Conservation (phyloP, 1,140 invertebrate genomes). For the Drosophila sp. region DNA sequence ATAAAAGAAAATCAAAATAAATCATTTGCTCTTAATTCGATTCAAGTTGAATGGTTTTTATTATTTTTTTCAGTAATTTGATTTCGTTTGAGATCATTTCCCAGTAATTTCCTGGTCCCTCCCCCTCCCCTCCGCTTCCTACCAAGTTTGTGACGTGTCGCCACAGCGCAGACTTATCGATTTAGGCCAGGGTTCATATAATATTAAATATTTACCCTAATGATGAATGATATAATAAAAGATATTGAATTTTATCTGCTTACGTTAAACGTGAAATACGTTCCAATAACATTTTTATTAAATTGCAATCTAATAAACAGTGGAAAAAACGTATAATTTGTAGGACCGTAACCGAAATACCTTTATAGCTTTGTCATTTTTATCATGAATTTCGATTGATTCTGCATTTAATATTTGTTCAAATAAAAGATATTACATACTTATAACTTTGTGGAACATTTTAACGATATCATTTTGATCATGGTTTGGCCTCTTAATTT, state of each 20-base stretch:
- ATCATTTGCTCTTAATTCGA: conserved; percentile 77
- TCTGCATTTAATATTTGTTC: too few species aligned
- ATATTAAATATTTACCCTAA: neutral
- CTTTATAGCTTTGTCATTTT: too few species aligned
- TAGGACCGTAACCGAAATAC: too few species aligned
- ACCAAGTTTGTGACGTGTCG: neutral
- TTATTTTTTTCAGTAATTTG: conserved; percentile 54
- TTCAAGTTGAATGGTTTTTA: conserved; percentile 55
- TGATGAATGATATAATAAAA: conserved; percentile 27
- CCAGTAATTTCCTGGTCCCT: conserved; percentile 39
- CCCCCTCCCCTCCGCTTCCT: neutral
- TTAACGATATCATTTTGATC: too few species aligned
- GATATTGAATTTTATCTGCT: neutral
- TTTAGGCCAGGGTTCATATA: conserved; percentile 31
- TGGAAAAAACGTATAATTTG: too few species aligned
- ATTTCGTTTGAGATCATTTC: conserved; percentile 53
- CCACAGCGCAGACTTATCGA: conserved; percentile 18
- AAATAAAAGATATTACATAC: too few species aligned
- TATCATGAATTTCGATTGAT: too few species aligned
- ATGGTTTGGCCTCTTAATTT: too few species aligned
- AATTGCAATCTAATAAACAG: too few species aligned
- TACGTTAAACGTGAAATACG: neutral
- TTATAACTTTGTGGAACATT: too few species aligned
- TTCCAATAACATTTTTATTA: neutral
- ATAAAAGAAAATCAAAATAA: conserved; percentile 35